A percentile compares a stretch with the other conserved stretches of the same genome.
Conservation (phyloP, 2,113 vertebrate genomes). For the Tetrax tetrax region DNA sequence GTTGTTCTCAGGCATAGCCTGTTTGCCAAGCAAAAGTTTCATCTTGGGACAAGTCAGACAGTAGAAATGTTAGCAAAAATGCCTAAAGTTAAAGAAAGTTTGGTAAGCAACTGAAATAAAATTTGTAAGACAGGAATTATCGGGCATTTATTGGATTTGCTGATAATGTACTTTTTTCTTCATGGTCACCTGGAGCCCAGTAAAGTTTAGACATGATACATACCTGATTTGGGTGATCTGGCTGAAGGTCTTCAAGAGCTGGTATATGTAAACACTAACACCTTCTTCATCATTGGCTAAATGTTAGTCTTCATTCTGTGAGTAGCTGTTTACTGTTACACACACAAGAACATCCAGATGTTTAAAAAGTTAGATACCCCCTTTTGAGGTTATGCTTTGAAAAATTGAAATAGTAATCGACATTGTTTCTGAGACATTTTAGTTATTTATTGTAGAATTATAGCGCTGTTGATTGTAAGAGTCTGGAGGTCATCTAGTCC, state of each 20-base stretch:
- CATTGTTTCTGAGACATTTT: neutral
- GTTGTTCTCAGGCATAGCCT: neutral
- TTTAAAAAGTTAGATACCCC: neutral
- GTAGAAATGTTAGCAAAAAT: neutral
- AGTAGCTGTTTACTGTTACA: neutral
- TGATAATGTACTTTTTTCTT: neutral
- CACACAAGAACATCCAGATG: neutral
- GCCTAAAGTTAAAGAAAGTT: neutral
- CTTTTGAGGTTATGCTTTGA: neutral
- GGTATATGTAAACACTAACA: neutral
- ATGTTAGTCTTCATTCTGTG: neutral
- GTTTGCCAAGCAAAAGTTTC: neutral
- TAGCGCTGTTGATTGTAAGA: neutral
- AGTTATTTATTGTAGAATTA: neutral
- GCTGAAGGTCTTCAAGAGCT: neutral
- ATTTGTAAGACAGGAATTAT: neutral
- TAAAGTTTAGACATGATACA: neutral
- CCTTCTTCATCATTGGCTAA: neutral
- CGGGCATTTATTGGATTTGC: neutral
- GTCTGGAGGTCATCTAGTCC: neutral
- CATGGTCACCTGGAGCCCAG: neutral
- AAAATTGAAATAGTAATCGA: neutral
- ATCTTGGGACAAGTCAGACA: neutral
- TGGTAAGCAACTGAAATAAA: neutral
- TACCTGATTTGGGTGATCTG: neutral